Percentiles rank a stretch among this genome's conserved stretches.
Evolutionary conservation across 2,797 vertebrate genomes (phyloP).

Genomic region (Falco naumanni): DNA sequence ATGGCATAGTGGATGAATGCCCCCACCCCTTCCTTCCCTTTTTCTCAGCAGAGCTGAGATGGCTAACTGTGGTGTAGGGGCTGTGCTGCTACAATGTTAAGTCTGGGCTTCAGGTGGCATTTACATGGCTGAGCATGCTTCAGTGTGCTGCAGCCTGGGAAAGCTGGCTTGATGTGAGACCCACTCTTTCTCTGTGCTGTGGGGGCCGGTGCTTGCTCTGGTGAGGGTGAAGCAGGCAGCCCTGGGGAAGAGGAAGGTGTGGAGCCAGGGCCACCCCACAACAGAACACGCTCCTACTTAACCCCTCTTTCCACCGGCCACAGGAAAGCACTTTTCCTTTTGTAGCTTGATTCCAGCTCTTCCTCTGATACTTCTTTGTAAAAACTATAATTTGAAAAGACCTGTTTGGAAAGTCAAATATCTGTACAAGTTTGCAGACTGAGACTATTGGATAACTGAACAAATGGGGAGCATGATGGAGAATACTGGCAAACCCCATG

Average conservation of each 20-base stretch:
- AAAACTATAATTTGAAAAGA: neutral
- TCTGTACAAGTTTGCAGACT: neutral
- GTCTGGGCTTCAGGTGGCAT: neutral
- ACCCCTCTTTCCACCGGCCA: neutral
- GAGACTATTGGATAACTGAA: neutral
- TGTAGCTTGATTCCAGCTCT: neutral
- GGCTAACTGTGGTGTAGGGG: neutral
- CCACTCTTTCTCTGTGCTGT: accelerated
- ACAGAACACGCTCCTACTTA: neutral
- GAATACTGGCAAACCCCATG: neutral
- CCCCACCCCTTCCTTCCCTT: slow-evolving; percentile 53
- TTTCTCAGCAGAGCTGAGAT: neutral
- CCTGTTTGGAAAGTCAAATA: neutral
- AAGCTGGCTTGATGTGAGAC: accelerated
- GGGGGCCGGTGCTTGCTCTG: accelerated
- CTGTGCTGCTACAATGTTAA: accelerated
- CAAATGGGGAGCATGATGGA: neutral
- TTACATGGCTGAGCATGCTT: neutral
- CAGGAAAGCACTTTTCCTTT: neutral
- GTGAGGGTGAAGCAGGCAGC: neutral
- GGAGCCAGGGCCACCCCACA: neutral
- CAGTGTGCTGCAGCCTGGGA: neutral
- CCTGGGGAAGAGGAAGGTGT: neutral
- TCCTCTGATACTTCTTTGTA: neutral
- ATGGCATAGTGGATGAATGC: neutral